Evolutionary conservation across 2,888 invertebrate genomes (phyloP), one percentile per base, ranked within the genome.

Genomic region (Pseudolycoriella hygida): DNA sequence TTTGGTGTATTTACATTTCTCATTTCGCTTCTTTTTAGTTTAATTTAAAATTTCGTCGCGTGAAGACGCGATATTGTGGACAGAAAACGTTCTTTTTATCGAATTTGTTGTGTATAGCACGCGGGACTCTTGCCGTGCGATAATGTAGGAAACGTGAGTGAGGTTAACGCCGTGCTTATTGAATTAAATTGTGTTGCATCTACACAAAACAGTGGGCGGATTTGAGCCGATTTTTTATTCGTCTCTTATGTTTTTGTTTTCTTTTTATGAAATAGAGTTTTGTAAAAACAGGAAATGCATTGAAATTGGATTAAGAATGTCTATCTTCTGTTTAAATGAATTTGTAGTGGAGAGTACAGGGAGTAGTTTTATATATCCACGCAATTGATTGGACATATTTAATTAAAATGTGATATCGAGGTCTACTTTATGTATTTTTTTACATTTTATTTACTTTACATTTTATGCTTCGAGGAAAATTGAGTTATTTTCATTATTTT

Each of bases 11-110:
- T 34, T 34, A 34, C 34, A 34, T 34, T 34, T 34, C 34, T 34
- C 34, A 34, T 34, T 34, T 34, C 34, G 34, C 34, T 14, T 34
- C n/a, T 34, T 25, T 34, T 34, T 34, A 34, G 34, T 34, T 34
- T 12, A 34, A 34, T 34, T 34, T 34, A 10, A 34, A 34, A 34
- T 34, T 34, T 34, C 34, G 34, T 34, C 34, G 34, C 34, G 34
- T 34, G 34, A 34, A 34, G 34, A 34, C 34, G 34, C 34, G n/a
- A 14, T n/a, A n/a, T 34, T 14, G 34, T 14, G 15, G 12, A 14
- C 11, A 34, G 3, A 34, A 6, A 25, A 8, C 4, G 25, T 25
- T 25, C 25, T 8, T 8, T 25, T 4, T 25, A n/a, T 25, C 25
- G 25, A 25, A 25, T 25, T 25, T 25, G 25, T 25, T 25, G 25